Conservation (phyloP, 2,888 invertebrate species). For the Harmothoe impar region DNA sequence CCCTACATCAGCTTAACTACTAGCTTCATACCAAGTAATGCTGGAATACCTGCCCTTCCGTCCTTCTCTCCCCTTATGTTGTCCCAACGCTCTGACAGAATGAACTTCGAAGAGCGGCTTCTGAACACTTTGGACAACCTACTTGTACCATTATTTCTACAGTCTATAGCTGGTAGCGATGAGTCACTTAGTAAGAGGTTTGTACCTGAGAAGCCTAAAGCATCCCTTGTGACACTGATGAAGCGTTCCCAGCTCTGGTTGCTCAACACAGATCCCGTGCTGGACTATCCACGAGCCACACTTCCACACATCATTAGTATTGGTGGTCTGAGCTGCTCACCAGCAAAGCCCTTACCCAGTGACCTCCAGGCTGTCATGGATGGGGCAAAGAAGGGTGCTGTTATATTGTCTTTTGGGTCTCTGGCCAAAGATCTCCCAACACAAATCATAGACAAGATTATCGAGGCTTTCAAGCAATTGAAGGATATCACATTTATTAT, state of each 20-base stretch:
- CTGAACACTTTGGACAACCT: not conserved
- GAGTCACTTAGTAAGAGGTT: conserved; percentile 58
- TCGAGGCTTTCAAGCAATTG: not conserved
- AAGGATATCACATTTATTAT: not conserved
- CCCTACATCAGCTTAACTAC: conserved; percentile 66
- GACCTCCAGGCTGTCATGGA: conserved; percentile 62
- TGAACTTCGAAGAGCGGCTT: conserved; percentile 64
- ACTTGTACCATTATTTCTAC: not conserved
- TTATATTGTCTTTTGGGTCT: conserved; percentile 64
- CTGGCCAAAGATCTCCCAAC: not conserved
- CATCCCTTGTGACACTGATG: conserved; percentile 27
- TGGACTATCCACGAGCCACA: conserved; percentile 66
- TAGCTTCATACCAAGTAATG: conserved; percentile 65
- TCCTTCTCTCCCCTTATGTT: conserved; percentile 65
- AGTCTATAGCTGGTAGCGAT: not conserved
- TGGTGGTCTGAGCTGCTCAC: conserved; percentile 64
- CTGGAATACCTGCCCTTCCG: conserved; percentile 65
- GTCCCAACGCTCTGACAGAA: conserved; percentile 48
- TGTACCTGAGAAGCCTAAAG: conserved; percentile 61
- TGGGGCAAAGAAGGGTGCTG: conserved; percentile 23
- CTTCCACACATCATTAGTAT: conserved; percentile 67
- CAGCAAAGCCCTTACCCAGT: conserved; percentile 62
- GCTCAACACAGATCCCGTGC: conserved; percentile 64
- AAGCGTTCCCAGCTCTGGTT: conserved; percentile 63
- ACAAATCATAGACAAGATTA: not conserved